Evolutionary conservation across 2,113 vertebrate species (phyloP).

Genomic region (Gopherus flavomarginatus): DNA sequence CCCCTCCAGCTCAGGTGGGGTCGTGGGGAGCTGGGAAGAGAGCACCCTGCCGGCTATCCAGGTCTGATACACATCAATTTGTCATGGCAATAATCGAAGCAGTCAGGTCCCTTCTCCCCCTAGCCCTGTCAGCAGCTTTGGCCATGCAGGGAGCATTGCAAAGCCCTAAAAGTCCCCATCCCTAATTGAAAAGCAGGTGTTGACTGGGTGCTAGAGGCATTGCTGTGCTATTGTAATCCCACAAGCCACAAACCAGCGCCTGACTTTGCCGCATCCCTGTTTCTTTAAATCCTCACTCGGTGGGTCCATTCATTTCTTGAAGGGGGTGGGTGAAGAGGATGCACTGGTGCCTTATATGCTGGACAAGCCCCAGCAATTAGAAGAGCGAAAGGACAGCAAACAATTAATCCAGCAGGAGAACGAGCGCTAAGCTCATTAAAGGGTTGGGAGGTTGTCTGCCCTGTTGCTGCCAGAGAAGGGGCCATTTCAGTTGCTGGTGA

Average conservation of each 20-base stretch:
- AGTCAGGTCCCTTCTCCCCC: neutral
- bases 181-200: fast-evolving
- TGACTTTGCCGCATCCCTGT: fast-evolving
- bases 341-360: fast-evolving
- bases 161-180: fast-evolving
- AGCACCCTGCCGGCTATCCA: neutral
- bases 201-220: fast-evolving
- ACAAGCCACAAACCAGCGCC: neutral
- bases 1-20: neutral
- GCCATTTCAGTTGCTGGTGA: fast-evolving
- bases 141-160: neutral
- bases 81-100: neutral
- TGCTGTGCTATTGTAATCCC: neutral
- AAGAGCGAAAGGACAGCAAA: neutral
- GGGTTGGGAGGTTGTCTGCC: neutral
- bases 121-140: fast-evolving
- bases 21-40: neutral
- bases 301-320: neutral
- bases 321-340: neutral
- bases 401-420: neutral
- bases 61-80: neutral
- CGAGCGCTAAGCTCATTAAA: constrained; percentile 59
- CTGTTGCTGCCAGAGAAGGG: neutral
- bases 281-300: neutral
- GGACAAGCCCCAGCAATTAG: constrained; percentile 5